These are phyloP conservation scores for Epicampocera succincta DNA, from an alignment of 2,888 invertebrate species.

Conservation along the genomic window DNA sequence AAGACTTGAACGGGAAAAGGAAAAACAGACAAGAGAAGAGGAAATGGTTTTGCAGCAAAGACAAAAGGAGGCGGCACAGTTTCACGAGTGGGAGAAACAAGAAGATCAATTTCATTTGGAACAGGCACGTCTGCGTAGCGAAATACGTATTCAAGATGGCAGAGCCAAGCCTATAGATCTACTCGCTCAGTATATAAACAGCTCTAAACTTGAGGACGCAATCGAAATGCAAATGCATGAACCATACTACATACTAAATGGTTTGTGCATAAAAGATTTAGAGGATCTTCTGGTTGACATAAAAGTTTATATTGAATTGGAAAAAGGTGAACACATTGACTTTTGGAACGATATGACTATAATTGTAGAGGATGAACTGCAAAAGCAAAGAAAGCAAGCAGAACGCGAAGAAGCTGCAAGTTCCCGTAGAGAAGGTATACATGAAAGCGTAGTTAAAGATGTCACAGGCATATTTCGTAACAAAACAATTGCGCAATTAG, in stretches of 20 bases:
- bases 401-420: slow-evolving; percentile 83
- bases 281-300: slow-evolving; percentile 98
- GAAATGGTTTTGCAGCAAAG: slow-evolving; percentile 92
- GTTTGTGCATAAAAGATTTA: slow-evolving; percentile 92
- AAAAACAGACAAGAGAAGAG: slow-evolving; percentile 90
- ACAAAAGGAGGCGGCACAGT: slow-evolving; percentile 94
- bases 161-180: slow-evolving; percentile 99
- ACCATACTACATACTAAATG: slow-evolving; percentile 96
- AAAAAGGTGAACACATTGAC: slow-evolving; percentile 91
- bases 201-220: slow-evolving; percentile 93
- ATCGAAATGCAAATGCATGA: slow-evolving; percentile 99
- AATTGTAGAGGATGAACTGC: slow-evolving; percentile 95
- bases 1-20: slow-evolving; percentile 92
- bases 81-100: slow-evolving; percentile 96
- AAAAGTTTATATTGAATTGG: slow-evolving; percentile 95
- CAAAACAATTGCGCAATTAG: slow-evolving; percentile 93
- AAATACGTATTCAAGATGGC: slow-evolving; percentile 97
- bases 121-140: slow-evolving; percentile 95
- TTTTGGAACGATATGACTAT: slow-evolving; percentile 98
- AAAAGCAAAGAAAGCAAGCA: slow-evolving; percentile 90
- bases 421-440: slow-evolving; percentile 86
- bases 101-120: slow-evolving; percentile 99
- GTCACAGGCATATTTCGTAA: slow-evolving; percentile 95
- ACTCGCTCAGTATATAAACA: slow-evolving; percentile 96
- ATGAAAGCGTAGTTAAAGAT: slow-evolving; percentile 94